phyloP scores from a whole-genome alignment of 2,888 invertebrate genomes.

The Tinea semifulvella region DNA sequence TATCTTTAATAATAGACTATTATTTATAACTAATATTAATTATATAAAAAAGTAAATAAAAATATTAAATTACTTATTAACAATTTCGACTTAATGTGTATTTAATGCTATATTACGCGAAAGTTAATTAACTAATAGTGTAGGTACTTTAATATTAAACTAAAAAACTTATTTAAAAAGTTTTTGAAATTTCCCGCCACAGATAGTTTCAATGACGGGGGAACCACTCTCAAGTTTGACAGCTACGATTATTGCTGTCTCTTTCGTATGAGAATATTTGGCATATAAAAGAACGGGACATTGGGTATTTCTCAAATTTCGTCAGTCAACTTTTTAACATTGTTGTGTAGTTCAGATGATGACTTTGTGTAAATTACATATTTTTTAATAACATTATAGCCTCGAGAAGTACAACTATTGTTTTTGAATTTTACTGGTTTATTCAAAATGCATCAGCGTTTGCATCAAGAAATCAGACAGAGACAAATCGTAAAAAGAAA shows the following conservation, averaged over 20 bases:
- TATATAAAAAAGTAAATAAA: no score
- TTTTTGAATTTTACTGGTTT: neutral
- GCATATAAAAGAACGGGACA: slow-evolving; percentile 39
- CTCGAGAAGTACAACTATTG: neutral
- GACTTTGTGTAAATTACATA: neutral
- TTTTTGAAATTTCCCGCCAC: slow-evolving; percentile 61
- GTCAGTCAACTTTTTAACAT: neutral
- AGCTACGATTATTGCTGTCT: slow-evolving; percentile 27
- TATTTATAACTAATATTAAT: no score
- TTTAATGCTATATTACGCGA: no score
- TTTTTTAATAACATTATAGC: neutral
- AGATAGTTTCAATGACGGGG: slow-evolving; percentile 41
- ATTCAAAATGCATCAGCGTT: neutral
- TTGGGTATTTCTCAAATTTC: slow-evolving; percentile 18
- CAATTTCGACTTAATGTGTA: no score
- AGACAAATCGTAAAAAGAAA: no score
- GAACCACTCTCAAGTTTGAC: slow-evolving; percentile 40
- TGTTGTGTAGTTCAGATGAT: neutral
- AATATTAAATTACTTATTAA: no score
- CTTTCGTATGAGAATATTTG: slow-evolving; percentile 29
- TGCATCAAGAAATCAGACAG: neutral
- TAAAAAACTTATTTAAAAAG: neutral
- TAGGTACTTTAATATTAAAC: no score
- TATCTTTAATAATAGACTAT: no score
- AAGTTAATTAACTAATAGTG: no score